These are phyloP conservation scores for Orthonychiurus folsomi DNA, from an alignment of 2,888 invertebrate species.

Conservation along the genomic window DNA sequence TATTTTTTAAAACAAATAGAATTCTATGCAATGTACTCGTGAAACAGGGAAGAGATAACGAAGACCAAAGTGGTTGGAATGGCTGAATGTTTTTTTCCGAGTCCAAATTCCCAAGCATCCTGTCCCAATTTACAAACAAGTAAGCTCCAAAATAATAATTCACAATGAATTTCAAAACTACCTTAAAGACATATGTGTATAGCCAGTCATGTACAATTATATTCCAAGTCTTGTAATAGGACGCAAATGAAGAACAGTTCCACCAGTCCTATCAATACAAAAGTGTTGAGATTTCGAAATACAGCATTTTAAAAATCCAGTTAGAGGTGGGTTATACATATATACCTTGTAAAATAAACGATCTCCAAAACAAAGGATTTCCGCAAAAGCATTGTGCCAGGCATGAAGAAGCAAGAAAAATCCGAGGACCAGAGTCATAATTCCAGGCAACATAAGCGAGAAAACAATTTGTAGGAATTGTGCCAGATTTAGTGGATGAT, in stretches of 20 bases:
- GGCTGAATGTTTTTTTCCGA: slow-evolving; percentile 26
- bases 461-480: slow-evolving; percentile 45
- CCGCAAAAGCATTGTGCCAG: slow-evolving; percentile 85
- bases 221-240: slow-evolving; percentile 91
- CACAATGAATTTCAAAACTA: slow-evolving; percentile 43
- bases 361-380: slow-evolving; percentile 78
- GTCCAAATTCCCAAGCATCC: slow-evolving; percentile 36
- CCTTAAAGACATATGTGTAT: slow-evolving; percentile 77
- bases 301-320: too few species aligned
- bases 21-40: too few species aligned
- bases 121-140: too few species aligned
- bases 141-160: too few species aligned
- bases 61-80: slow-evolving; percentile 60
- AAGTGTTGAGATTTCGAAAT: too few species aligned
- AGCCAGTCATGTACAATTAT: slow-evolving; percentile 91
- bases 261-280: too few species aligned
- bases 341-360: slow-evolving; percentile 70
- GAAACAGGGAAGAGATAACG: slow-evolving; percentile 71
- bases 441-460: slow-evolving; percentile 64
- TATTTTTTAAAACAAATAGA: too few species aligned
- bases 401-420: slow-evolving; percentile 84
- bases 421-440: slow-evolving; percentile 59
- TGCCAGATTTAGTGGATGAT: slow-evolving; percentile 30
- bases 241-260: slow-evolving; percentile 72
- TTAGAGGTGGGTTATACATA: too few species aligned